phyloP scores from a whole-genome alignment of 2,797 vertebrate species.

The Leuciscus waleckii region DNA sequence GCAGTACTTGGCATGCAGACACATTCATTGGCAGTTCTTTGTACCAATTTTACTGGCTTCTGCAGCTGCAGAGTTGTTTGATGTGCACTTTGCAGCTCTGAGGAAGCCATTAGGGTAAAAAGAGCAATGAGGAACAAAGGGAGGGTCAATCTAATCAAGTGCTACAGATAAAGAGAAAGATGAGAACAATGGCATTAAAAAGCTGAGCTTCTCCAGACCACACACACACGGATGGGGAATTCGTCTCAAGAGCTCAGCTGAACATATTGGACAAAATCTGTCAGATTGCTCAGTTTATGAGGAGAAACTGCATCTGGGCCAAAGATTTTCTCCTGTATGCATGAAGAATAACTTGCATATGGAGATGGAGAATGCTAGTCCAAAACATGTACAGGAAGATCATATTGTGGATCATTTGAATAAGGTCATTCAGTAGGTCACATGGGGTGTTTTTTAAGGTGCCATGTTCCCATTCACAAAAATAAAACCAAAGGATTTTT shows the following conservation, averaged over 20 bases:
- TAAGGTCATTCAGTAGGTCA: background rate
- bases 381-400: background rate
- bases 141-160: slow-evolving; percentile 45
- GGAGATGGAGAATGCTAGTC: background rate
- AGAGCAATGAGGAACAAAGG: slow-evolving; percentile 39
- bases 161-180: slow-evolving; percentile 46
- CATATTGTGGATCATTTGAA: background rate
- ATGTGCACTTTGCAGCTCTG: slow-evolving; percentile 48
- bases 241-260: slow-evolving; percentile 32
- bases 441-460: background rate
- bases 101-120: slow-evolving; percentile 49
- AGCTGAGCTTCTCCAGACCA: slow-evolving; percentile 33
- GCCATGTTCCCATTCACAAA: slow-evolving; percentile 18
- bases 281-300: slow-evolving; percentile 23
- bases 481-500: slow-evolving; percentile 10
- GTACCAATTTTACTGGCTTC: slow-evolving; percentile 28
- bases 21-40: slow-evolving; percentile 3
- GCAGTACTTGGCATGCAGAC: background rate
- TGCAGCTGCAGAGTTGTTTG: slow-evolving; percentile 40
- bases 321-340: slow-evolving; percentile 9
- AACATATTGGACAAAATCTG: slow-evolving; percentile 40
- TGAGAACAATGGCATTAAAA: slow-evolving; percentile 45
- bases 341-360: background rate
- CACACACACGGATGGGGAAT: slow-evolving; percentile 14
- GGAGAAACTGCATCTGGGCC: slow-evolving; percentile 18